phyloP scores from a whole-genome alignment of 2,113 vertebrate genomes.

The Tragelaphus buxtoni region DNA sequence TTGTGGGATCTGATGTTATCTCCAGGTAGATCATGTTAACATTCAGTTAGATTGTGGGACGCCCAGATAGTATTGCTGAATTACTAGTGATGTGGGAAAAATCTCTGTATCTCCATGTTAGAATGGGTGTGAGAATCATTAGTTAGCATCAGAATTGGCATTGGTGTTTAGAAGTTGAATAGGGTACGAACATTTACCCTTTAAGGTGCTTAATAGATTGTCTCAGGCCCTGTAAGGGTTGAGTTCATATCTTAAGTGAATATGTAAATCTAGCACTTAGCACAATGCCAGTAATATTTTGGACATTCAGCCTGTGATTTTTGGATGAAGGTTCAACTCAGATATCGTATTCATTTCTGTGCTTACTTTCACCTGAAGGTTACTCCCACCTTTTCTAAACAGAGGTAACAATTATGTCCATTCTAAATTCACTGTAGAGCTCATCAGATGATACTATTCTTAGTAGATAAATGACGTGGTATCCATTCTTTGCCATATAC shows the following conservation, averaged over 20 bases:
- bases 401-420: background rate
- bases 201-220: background rate
- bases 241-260: background rate
- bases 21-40: background rate
- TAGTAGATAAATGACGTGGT: background rate
- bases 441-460: background rate
- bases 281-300: background rate
- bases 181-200: background rate
- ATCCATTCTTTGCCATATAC: background rate
- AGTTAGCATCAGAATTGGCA: background rate
- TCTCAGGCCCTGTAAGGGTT: fast-evolving
- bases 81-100: background rate
- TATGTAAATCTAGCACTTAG: background rate
- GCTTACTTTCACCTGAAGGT: background rate
- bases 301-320: background rate
- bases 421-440: background rate
- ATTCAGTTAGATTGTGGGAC: background rate
- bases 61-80: background rate
- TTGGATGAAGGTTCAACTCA: background rate
- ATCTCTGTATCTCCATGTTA: background rate
- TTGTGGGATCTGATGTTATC: background rate
- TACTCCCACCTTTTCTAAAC: background rate
- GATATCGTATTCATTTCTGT: background rate
- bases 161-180: background rate
- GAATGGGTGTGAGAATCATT: background rate